Percentiles rank a stretch among this genome's conserved stretches.
Conservation (phyloP, 1,140 invertebrate species). For the Drosophila nebulosa region DNA sequence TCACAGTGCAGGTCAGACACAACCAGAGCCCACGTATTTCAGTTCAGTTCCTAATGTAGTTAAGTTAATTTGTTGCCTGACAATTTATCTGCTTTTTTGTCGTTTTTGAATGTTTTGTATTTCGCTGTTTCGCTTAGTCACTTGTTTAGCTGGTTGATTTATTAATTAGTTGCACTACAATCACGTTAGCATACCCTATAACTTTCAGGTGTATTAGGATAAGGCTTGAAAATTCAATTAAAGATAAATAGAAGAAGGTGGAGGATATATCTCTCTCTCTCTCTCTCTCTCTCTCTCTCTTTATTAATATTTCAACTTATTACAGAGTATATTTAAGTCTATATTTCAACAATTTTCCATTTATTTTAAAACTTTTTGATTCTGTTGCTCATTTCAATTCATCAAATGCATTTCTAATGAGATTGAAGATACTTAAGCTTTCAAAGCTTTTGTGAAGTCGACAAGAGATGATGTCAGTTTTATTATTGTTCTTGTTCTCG, state of each 20-base stretch:
- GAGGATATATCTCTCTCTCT: no score
- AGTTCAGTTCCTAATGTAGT: not conserved
- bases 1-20: not conserved
- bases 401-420: constrained; percentile 72
- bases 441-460: constrained; percentile 41
- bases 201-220: not conserved
- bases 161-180: constrained; percentile 44
- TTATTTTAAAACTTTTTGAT: constrained; percentile 18
- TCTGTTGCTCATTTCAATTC: not conserved
- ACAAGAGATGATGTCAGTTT: constrained; percentile 64
- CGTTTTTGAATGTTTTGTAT: not conserved
- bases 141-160: constrained; percentile 50
- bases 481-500: constrained; percentile 18
- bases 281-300: no score
- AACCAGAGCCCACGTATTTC: not conserved
- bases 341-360: constrained; percentile 34
- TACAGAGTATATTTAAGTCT: not conserved
- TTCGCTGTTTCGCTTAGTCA: constrained; percentile 2
- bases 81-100: constrained; percentile 48
- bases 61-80: constrained; percentile 16
- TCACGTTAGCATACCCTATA: not conserved
- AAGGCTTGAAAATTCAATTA: not conserved
- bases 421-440: constrained; percentile 18
- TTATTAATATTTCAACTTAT: no score
- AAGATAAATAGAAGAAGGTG: not conserved